Base-by-base conservation (phyloP, 2,113 vertebrate genomes). In the Aspidoscelis tigris region DNA sequence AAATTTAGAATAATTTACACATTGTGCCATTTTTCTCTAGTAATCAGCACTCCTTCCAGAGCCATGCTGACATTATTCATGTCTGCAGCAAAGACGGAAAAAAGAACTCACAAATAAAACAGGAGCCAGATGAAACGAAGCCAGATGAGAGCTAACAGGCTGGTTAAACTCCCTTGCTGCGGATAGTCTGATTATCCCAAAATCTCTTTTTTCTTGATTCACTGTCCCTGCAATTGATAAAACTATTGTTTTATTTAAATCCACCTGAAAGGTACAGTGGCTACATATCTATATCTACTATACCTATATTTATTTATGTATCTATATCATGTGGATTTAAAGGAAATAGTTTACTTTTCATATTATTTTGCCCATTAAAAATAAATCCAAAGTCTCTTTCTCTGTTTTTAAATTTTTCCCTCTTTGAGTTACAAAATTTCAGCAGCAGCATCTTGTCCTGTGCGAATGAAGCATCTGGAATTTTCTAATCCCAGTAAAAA, bases 71-170 rank as follows among this genome's bases (percentile, higher is more conserved):
- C 84, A 91, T 91, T 89, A 88, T 47, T 78, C 84, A 0, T 90
- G 88, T 74, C 86, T 76, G 70, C 84, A 87, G 81, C 47, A 85
- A 33, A 33, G 33, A 33, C 22, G 68, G 88, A 26, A 89, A 91
- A 89, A 53, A 81, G 85, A 9, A 22, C 33, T 50, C 66, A 87
- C 53, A 89, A 86, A 82, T 80, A 80, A 91, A 92, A 91, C 47
- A 86, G 39, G 69, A 89, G 88, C 88, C 83, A 93, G 85, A 89
- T 82, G 72, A 69, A 89, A 88, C 83, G 76, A 41, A 77, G 24
- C 82, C 70, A 85, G 82, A 22, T 0, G 0, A 26, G 1, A 85
- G 53, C 71, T 9, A 58, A 68, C 20, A 7, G 50, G 47, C 87
- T 86, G 10, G 0, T 69, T 76, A 1, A 1, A 22, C 2, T 66